Conservation (phyloP, 2,888 invertebrate genomes). For the Standfussiana lucernea region DNA sequence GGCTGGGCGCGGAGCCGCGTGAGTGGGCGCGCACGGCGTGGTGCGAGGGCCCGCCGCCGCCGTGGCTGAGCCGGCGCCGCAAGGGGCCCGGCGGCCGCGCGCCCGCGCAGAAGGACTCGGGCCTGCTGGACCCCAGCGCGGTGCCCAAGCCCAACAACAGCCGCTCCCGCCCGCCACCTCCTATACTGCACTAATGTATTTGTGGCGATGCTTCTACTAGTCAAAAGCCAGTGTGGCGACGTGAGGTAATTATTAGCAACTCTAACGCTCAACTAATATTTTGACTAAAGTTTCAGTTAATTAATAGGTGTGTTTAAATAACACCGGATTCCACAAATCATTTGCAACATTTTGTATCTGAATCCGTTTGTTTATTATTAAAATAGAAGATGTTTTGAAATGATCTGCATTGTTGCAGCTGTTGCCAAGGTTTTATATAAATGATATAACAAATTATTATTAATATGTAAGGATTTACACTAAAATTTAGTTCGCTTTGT, state of each 20-base stretch:
- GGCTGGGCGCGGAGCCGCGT: slow-evolving; percentile 93
- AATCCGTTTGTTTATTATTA: slow-evolving; percentile 41
- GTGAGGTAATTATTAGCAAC: slow-evolving; percentile 77
- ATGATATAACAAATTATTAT: slow-evolving; percentile 30
- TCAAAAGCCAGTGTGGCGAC: slow-evolving; percentile 87
- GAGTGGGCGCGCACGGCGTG: slow-evolving; percentile 94
- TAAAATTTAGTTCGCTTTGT: slow-evolving; percentile 55
- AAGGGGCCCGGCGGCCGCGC: slow-evolving; percentile 68
- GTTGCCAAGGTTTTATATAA: slow-evolving; percentile 38
- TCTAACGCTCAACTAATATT: slow-evolving; percentile 3
- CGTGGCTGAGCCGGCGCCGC: slow-evolving; percentile 81
- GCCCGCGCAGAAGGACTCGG: slow-evolving; percentile 64
- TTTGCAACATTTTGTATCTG: slow-evolving; percentile 37
- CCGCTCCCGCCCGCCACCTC: slow-evolving; percentile 86
- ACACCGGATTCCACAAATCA: slow-evolving; percentile 34
- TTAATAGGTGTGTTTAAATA: slow-evolving; percentile 23
- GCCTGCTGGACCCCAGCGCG: slow-evolving; percentile 77
- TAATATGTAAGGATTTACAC: slow-evolving; percentile 17
- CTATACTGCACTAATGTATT: slow-evolving; percentile 81
- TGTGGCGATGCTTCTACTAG: slow-evolving; percentile 84
- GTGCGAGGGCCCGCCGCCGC: slow-evolving; percentile 90
- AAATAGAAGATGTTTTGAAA: slow-evolving; percentile 54
- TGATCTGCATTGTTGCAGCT: slow-evolving; percentile 38
- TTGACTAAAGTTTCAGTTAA: slow-evolving; percentile 4
- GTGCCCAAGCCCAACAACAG: slow-evolving; percentile 81